Evolutionary conservation across 1,140 invertebrate species (phyloP).

Genomic region (Zaprionus gabonicus): DNA sequence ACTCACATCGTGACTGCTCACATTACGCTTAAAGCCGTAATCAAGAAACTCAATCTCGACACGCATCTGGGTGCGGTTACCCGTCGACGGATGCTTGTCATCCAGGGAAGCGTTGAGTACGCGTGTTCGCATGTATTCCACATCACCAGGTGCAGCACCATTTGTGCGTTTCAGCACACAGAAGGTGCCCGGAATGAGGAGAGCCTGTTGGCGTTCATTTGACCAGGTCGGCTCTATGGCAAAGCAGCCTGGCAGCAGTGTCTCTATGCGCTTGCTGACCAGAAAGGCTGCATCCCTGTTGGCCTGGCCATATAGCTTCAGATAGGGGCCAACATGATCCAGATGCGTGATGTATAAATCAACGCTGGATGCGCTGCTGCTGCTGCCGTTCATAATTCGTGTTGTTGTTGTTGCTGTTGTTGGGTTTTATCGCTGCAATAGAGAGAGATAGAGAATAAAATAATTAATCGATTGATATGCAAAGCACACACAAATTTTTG

Average conservation of each 20-base stretch:
- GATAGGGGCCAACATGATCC: conserved; percentile 87
- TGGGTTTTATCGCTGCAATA: conserved; percentile 54
- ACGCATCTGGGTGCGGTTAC: conserved; percentile 81
- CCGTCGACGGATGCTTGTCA: conserved; percentile 42
- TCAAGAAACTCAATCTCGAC: conserved; percentile 88
- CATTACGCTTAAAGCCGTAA: conserved; percentile 87
- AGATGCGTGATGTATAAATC: conserved; percentile 87
- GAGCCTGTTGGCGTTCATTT: conserved; percentile 67
- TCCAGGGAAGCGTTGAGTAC: conserved; percentile 56
- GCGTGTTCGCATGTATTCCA: conserved; percentile 70
- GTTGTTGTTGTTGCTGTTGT: conserved; percentile 48
- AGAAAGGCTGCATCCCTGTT: conserved; percentile 69
- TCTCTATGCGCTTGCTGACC: conserved; percentile 68
- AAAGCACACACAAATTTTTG: conserved; percentile 14
- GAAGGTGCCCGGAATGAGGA: conserved; percentile 61
- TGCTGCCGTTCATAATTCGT: conserved; percentile 39
- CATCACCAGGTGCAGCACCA: conserved; percentile 67
- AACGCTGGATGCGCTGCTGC: conserved; percentile 36
- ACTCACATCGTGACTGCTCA: conserved; percentile 74
- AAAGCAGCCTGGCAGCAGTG: conserved; percentile 68
- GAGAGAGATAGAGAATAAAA: not conserved
- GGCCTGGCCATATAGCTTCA: conserved; percentile 89
- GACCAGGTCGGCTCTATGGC: conserved; percentile 71
- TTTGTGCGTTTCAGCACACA: conserved; percentile 69
- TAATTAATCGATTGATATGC: conserved; percentile 20